Evolutionary conservation across 53 echinoderm and acorn worm genomes (phyloP).

Genomic region (Stichopus horrens): DNA sequence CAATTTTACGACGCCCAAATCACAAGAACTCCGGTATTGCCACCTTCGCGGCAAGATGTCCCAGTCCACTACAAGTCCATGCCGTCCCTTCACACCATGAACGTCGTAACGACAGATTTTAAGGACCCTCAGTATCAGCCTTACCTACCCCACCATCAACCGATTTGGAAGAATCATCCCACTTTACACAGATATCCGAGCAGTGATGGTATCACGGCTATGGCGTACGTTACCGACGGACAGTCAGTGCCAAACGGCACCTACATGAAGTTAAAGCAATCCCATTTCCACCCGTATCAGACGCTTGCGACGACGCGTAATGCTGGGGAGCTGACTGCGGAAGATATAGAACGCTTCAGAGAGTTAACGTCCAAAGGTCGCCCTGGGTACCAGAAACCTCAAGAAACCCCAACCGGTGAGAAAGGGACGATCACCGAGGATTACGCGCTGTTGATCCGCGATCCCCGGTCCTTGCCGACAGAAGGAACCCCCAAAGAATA

Average conservation of each 20-base stretch:
- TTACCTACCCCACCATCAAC: slow-evolving; percentile 14
- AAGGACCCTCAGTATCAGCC: slow-evolving; percentile 20
- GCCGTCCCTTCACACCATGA: slow-evolving; percentile 1
- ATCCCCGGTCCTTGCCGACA: slow-evolving; percentile 17
- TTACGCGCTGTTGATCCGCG: neutral
- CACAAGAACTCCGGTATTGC: neutral
- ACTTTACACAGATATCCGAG: slow-evolving; percentile 15
- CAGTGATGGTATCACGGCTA: neutral
- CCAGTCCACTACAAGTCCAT: slow-evolving; percentile 25
- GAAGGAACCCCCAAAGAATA: slow-evolving; percentile 23
- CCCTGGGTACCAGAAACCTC: slow-evolving; percentile 14
- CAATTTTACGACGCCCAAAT: slow-evolving; percentile 30
- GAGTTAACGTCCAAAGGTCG: neutral
- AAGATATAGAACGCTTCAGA: slow-evolving; percentile 17
- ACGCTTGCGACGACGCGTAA: neutral
- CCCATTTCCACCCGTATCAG: neutral
- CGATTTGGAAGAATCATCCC: slow-evolving; percentile 9
- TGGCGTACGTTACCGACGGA: neutral
- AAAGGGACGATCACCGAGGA: neutral
- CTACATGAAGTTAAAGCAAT: slow-evolving; percentile 12
- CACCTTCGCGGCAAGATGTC: neutral
- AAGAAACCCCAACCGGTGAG: neutral
- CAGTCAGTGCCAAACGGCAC: neutral
- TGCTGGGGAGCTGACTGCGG: neutral
- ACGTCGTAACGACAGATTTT: neutral